phyloP scores from a whole-genome alignment of 2,888 invertebrate genomes.

The Metopia argyrocephala region DNA sequence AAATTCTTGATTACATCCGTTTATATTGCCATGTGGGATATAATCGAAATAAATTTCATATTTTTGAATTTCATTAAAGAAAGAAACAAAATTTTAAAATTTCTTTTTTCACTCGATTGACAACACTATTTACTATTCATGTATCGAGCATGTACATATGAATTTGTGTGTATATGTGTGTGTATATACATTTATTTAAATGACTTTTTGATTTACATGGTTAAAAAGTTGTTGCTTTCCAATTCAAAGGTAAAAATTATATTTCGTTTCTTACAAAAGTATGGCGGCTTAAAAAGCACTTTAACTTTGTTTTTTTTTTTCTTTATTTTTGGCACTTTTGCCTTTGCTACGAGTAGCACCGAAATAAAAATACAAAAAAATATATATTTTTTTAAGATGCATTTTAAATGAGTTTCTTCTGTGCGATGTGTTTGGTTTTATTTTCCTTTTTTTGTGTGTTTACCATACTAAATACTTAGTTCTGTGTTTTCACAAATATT shows the following conservation, averaged over 20 bases:
- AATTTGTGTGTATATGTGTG: constrained; percentile 5
- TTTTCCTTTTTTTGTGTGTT: not conserved
- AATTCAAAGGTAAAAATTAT: constrained; percentile 49
- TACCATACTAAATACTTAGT: not conserved
- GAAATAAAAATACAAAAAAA: constrained; percentile 28
- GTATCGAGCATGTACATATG: no score
- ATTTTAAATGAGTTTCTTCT: constrained; percentile 49
- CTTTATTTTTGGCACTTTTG: not conserved
- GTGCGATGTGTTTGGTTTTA: constrained; percentile 15
- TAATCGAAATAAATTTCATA: no score
- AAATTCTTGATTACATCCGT: no score
- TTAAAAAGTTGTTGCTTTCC: no score
- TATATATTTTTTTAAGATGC: constrained; percentile 23
- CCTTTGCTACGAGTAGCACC: not conserved
- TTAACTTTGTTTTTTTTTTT: constrained; percentile 43
- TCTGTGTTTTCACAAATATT: not conserved
- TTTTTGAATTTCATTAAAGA: no score
- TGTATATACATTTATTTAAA: constrained; percentile 24
- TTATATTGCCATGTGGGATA: no score
- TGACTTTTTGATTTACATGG: not conserved
- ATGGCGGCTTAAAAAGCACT: constrained; percentile 52
- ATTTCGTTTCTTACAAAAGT: constrained; percentile 30
- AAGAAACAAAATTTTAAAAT: no score
- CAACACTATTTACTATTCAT: no score
- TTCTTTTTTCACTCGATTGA: no score